A percentile compares a stretch with the other conserved stretches of the same genome.
Evolutionary conservation across 2,888 invertebrate species (phyloP).

Genomic region (Pteria penguin): DNA sequence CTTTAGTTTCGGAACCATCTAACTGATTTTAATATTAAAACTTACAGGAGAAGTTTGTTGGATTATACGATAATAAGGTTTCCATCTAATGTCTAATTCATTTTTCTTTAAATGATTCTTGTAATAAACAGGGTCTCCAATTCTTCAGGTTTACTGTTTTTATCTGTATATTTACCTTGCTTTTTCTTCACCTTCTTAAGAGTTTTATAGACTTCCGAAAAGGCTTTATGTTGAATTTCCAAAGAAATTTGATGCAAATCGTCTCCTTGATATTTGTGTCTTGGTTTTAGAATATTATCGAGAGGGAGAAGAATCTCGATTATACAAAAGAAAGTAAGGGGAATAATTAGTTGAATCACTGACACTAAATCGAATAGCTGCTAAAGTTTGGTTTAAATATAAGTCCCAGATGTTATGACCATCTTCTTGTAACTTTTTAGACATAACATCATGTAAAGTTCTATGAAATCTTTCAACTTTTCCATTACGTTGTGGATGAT

Average conservation of each 20-base stretch:
- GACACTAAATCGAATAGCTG: slow-evolving; percentile 38
- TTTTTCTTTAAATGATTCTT: slow-evolving; percentile 27
- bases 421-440: slow-evolving; percentile 17
- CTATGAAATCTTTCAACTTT: slow-evolving; percentile 17
- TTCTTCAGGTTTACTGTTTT: too few relatives aligned
- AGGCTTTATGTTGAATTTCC: too few relatives aligned
- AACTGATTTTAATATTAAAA: slow-evolving; percentile 35
- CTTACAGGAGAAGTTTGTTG: too few relatives aligned
- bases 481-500: slow-evolving; percentile 33
- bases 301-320: slow-evolving; percentile 43
- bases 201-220: too few relatives aligned
- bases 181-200: too few relatives aligned
- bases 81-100: too few relatives aligned
- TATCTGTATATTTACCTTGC: too few relatives aligned
- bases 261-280: too few relatives aligned
- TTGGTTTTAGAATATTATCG: slow-evolving; percentile 39
- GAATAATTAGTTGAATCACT: slow-evolving; percentile 29
- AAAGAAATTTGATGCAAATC: too few relatives aligned
- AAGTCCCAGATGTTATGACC: slow-evolving; percentile 41
- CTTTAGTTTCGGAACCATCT: background rate
- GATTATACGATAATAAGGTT: too few relatives aligned
- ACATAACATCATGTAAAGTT: slow-evolving; percentile 26
- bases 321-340: slow-evolving; percentile 42
- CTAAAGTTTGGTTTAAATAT: slow-evolving; percentile 43
- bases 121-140: too few relatives aligned